Evolutionary conservation across 1,140 invertebrate genomes (phyloP).

Genomic region (Ceratosolen fusciceps): DNA sequence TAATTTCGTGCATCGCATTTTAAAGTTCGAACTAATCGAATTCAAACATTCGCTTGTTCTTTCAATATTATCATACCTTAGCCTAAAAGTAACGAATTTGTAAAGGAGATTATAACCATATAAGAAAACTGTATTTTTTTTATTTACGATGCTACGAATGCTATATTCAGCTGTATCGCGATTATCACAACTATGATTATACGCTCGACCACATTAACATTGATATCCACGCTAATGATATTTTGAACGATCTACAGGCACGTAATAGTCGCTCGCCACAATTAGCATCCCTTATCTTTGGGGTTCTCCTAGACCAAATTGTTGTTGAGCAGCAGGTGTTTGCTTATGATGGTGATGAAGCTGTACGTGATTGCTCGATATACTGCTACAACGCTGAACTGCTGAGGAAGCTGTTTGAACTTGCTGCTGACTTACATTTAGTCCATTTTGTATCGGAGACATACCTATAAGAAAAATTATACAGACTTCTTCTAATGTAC

Average conservation of each 20-base stretch:
- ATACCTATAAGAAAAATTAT: conserved; percentile 60
- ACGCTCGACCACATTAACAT: background rate
- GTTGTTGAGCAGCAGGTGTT: conserved; percentile 57
- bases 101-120: too few relatives aligned
- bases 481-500: too few relatives aligned
- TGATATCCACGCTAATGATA: background rate
- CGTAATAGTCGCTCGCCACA: background rate
- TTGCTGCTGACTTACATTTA: conserved; percentile 49
- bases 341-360: conserved; percentile 36
- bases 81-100: too few relatives aligned
- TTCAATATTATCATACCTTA: too few relatives aligned
- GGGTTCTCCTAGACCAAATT: conserved; percentile 64
- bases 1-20: background rate
- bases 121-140: too few relatives aligned
- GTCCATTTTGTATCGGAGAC: conserved; percentile 68
- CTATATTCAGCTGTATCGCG: background rate
- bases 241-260: background rate
- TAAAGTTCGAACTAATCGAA: too few relatives aligned
- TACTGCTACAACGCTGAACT: conserved; percentile 43
- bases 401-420: conserved; percentile 47
- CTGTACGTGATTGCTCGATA: conserved; percentile 8
- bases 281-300: conserved; percentile 67
- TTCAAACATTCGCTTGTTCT: background rate
- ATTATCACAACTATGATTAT: background rate
- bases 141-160: too few relatives aligned